Conservation (phyloP, 1,140 invertebrate species). For the Hydropsyche tenuis region DNA sequence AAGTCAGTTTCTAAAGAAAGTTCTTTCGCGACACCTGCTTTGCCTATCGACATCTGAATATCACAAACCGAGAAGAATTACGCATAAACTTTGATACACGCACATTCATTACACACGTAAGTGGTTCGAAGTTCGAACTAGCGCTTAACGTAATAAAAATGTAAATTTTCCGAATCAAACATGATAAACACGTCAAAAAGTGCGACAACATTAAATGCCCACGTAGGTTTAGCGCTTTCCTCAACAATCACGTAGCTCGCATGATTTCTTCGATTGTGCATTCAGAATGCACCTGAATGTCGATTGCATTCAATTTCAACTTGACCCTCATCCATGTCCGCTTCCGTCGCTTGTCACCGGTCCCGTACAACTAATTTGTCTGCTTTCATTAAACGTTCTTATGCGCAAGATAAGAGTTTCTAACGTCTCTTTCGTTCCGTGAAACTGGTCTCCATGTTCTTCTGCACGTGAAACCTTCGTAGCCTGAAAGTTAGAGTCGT, state of each 20-base stretch:
- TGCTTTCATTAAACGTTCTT: slow-evolving; percentile 33
- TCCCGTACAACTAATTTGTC: slow-evolving; percentile 20
- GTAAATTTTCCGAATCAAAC: no score
- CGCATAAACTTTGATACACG: background rate
- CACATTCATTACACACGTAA: background rate
- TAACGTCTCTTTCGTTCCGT: background rate
- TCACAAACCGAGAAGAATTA: no score
- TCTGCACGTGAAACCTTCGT: background rate
- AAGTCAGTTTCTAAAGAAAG: slow-evolving; percentile 30
- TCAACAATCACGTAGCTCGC: background rate
- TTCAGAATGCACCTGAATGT: background rate
- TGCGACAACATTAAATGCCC: no score
- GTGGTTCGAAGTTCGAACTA: no score
- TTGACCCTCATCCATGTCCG: slow-evolving; percentile 22
- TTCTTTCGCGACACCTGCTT: background rate
- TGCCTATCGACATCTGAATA: background rate
- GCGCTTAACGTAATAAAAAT: no score
- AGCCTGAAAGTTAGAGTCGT: background rate
- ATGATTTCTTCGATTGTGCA: background rate
- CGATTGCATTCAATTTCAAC: background rate
- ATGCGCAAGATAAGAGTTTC: background rate
- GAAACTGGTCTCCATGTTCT: no score
- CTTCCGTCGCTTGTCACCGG: slow-evolving; percentile 12
- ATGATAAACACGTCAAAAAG: no score
- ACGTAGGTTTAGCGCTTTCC: no score